These are phyloP conservation scores for Gulo gulo DNA, from an alignment of 2,113 vertebrate genomes.

Conservation along the genomic window DNA sequence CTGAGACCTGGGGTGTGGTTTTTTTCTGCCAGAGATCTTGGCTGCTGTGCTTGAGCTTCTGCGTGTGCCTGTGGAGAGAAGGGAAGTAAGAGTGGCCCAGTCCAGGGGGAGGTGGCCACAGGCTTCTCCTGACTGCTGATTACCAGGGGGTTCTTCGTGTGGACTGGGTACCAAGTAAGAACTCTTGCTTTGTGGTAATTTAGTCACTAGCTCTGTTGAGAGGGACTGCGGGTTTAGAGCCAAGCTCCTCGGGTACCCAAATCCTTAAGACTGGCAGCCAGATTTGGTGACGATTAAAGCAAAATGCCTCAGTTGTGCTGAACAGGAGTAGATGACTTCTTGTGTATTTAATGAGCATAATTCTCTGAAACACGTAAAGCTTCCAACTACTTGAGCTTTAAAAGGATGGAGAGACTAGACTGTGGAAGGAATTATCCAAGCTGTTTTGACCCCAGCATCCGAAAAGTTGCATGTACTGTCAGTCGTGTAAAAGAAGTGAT, in stretches of 20 bases:
- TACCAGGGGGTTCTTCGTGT: conserved; percentile 82
- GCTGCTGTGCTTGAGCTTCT: neutral
- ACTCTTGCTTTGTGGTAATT: conserved; percentile 85
- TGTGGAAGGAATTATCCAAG: conserved; percentile 57
- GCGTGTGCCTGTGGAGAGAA: neutral
- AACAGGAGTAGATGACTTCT: conserved; percentile 46
- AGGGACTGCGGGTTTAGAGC: conserved; percentile 71
- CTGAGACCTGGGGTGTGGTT: conserved; percentile 59
- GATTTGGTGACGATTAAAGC: conserved; percentile 59
- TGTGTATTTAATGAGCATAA: conserved; percentile 44
- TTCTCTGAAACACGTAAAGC: conserved; percentile 1
- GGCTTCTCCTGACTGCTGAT: conserved; percentile 86
- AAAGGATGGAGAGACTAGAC: conserved; percentile 20
- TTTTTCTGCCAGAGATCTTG: conserved; percentile 62
- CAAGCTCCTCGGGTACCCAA: conserved; percentile 79
- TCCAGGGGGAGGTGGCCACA: conserved; percentile 82
- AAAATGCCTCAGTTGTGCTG: conserved; percentile 58
- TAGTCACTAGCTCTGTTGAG: conserved; percentile 81
- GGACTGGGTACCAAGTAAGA: conserved; percentile 77
- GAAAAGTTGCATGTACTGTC: conserved; percentile 53
- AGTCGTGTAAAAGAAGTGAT: neutral
- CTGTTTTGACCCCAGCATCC: conserved; percentile 47
- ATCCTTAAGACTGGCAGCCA: conserved; percentile 69
- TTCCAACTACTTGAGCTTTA: conserved; percentile 51
- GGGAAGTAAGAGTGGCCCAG: conserved; percentile 64